A percentile compares a stretch with the other conserved stretches of the same genome.
Conservation (phyloP, 1,140 invertebrate genomes). For the Heliothis virescens region DNA sequence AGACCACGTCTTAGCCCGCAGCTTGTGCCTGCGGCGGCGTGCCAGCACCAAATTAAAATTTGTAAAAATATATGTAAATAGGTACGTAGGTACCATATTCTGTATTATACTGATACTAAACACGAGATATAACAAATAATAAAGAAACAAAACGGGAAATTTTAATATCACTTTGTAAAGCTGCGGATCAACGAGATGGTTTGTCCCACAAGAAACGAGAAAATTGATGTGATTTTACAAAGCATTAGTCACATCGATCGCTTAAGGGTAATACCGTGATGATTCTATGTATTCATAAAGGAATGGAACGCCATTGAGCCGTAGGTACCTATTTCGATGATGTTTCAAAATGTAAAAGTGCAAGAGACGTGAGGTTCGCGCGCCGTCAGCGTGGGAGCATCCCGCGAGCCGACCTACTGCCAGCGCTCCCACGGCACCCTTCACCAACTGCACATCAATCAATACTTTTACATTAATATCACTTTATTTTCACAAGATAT, state of each 20-base stretch:
- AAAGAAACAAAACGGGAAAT: background rate
- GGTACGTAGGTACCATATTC: background rate
- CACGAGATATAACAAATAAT: background rate
- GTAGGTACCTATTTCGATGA: conserved; percentile 21
- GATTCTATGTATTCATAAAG: background rate
- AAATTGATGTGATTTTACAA: background rate
- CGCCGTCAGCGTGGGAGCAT: conserved; percentile 49
- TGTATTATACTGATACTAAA: background rate
- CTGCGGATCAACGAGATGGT: background rate
- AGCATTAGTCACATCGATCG: conserved; percentile 5
- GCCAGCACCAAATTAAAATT: conserved; percentile 7
- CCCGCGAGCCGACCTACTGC: conserved; percentile 50
- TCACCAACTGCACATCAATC: conserved; percentile 1
- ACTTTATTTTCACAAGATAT: background rate
- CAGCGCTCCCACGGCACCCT: conserved; percentile 50
- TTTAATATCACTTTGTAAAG: too few species aligned
- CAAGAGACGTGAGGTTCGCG: conserved; percentile 37
- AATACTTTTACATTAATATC: background rate
- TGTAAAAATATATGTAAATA: conserved; percentile 1
- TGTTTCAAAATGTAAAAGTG: conserved; percentile 39
- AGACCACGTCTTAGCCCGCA: conserved; percentile 27
- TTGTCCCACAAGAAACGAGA: background rate
- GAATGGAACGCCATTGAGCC: background rate
- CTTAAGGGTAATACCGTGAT: background rate
- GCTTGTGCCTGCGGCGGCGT: background rate